Percentiles rank a stretch among this genome's conserved stretches.
Conservation (phyloP, 1,140 invertebrate species). For the Polyergus mexicanus region DNA sequence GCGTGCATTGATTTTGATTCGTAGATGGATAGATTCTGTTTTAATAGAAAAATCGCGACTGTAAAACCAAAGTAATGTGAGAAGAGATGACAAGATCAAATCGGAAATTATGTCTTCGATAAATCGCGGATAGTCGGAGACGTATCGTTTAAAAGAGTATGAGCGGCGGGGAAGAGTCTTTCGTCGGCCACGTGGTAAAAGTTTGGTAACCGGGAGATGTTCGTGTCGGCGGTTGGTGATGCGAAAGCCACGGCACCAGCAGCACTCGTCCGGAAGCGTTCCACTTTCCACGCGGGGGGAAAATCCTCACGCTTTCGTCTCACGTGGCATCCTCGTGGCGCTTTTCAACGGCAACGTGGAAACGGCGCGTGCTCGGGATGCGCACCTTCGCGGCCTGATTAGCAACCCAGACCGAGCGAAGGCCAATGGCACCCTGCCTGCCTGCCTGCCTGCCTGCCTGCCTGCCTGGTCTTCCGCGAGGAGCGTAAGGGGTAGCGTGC, state of each 20-base stretch:
- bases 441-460: conserved; percentile 64
- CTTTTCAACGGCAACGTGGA: conserved; percentile 74
- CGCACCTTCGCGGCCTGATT: conserved; percentile 81
- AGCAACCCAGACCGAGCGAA: conserved; percentile 79
- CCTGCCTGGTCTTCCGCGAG: conserved; percentile 60
- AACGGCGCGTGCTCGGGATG: conserved; percentile 81
- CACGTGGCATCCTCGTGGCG: conserved; percentile 78
- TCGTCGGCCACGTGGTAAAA: conserved; percentile 57
- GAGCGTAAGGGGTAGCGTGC: conserved; percentile 61
- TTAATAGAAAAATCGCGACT: neutral
- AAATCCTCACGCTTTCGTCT: conserved; percentile 77
- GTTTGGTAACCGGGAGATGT: conserved; percentile 60
- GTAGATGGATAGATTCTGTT: neutral
- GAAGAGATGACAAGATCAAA: neutral
- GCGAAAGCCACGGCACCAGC: conserved; percentile 33
- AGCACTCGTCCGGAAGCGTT: conserved; percentile 74
- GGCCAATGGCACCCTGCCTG: conserved; percentile 75
- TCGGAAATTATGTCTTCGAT: neutral
- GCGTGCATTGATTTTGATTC: neutral
- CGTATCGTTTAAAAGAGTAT: neutral
- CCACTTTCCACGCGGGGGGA: conserved; percentile 85
- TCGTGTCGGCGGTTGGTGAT: conserved; percentile 32
- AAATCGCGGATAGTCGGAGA: neutral
- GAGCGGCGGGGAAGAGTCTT: neutral
- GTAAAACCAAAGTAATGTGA: neutral